These are phyloP conservation scores for Cheirogaleus medius DNA, from an alignment of 2,113 vertebrate species.

Conservation along the genomic window DNA sequence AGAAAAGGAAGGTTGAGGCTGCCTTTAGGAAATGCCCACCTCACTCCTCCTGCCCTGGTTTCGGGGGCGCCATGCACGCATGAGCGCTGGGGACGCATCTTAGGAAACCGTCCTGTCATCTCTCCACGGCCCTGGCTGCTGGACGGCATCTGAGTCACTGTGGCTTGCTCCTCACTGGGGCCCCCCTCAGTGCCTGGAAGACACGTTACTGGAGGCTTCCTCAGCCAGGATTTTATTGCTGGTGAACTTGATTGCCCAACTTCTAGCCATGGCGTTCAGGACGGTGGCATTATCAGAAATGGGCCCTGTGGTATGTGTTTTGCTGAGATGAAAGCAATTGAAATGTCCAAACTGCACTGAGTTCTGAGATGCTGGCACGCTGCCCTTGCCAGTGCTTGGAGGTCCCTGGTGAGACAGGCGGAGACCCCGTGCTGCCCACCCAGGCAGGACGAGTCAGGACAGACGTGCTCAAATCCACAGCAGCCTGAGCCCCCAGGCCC, in stretches of 20 bases:
- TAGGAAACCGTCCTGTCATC: accelerated
- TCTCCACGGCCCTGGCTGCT: not conserved
- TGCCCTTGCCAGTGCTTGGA: not conserved
- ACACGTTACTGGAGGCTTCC: not conserved
- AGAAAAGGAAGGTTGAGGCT: not conserved
- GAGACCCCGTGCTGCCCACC: not conserved
- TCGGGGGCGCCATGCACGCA: accelerated
- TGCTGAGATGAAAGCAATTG: not conserved
- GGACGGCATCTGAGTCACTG: not conserved
- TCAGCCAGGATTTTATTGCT: constrained; percentile 78
- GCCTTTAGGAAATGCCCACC: not conserved
- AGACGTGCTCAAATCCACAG: not conserved
- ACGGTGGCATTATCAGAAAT: not conserved
- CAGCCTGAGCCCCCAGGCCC: not conserved
- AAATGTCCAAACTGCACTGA: not conserved
- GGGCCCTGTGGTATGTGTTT: not conserved
- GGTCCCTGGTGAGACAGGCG: not conserved
- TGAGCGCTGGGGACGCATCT: not conserved
- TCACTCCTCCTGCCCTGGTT: not conserved
- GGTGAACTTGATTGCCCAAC: constrained; percentile 69
- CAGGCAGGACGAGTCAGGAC: accelerated
- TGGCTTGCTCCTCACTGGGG: not conserved
- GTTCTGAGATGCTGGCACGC: not conserved
- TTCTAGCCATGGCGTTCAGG: not conserved
- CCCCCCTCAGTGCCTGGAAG: not conserved